Conservation (phyloP, 1,140 invertebrate species). For the Drosophila sproati region DNA sequence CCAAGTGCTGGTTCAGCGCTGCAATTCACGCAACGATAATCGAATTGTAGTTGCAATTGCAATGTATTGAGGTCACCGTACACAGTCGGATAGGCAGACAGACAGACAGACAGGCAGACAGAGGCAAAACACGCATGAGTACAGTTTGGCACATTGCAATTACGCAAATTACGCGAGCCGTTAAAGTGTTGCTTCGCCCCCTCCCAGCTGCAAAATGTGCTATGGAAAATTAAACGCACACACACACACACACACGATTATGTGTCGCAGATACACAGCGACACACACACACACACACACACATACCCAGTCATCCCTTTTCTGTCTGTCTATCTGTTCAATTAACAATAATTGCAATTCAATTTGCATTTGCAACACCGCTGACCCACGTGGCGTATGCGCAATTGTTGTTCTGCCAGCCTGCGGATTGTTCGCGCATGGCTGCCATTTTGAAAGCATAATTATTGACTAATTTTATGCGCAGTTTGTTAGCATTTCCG, state of each 20-base stretch:
- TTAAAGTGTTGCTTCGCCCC: conserved; percentile 27
- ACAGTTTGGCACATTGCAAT: conserved; percentile 36
- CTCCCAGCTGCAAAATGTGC: conserved; percentile 18
- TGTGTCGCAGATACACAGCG: conserved; percentile 2
- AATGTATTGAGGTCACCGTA: conserved; percentile 34
- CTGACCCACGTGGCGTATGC: conserved; percentile 44
- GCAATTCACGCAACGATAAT: conserved; percentile 35
- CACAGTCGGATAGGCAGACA: conserved; percentile 3
- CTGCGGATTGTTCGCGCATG: not conserved
- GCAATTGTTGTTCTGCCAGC: conserved; percentile 24
- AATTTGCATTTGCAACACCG: conserved; percentile 45
- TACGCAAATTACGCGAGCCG: conserved; percentile 35
- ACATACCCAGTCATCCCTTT: not conserved
- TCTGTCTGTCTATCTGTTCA: conserved; percentile 11
- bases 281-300: conserved; percentile 5
- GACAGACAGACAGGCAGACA: not conserved
- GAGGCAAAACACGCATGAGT: not conserved
- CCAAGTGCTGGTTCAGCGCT: conserved; percentile 21
- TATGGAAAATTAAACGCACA: conserved; percentile 28
- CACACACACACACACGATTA: not conserved
- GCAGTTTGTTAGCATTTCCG: conserved; percentile 61
- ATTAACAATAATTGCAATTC: conserved; percentile 58
- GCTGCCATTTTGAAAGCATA: conserved; percentile 46
- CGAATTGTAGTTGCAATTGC: conserved; percentile 36
- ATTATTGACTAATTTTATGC: conserved; percentile 67